A percentile compares a stretch with the other conserved stretches of the same genome.
These are phyloP conservation scores for Drosophila acutilabella DNA, from an alignment of 2,888 invertebrate genomes.

Conservation along the genomic window DNA sequence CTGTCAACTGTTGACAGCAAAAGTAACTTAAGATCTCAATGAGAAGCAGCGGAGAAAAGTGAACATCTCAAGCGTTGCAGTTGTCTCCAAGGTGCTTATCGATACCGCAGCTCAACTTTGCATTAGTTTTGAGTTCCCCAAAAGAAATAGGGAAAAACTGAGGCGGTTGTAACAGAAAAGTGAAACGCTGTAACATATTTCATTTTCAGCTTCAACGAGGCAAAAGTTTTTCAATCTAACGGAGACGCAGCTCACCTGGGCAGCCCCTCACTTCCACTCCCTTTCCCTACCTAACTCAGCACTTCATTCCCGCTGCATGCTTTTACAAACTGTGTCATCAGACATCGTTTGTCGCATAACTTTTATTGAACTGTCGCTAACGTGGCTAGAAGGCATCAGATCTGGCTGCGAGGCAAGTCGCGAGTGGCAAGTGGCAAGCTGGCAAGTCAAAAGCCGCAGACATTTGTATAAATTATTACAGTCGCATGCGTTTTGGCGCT, in stretches of 20 bases:
- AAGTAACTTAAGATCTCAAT: conserved; percentile 56
- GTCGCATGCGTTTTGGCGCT: conserved; percentile 52
- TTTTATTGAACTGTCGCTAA: conserved; percentile 77
- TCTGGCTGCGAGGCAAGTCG: neutral
- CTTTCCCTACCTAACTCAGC: neutral
- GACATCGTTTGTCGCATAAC: conserved; percentile 66
- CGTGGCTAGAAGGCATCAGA: conserved; percentile 14
- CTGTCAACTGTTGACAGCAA: conserved; percentile 55
- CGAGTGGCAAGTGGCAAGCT: conserved; percentile 59
- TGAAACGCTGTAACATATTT: conserved; percentile 67
- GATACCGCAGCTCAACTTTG: conserved; percentile 43
- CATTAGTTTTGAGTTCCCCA: conserved; percentile 15
- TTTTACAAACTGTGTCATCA: conserved; percentile 73
- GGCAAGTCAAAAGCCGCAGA: conserved; percentile 77
- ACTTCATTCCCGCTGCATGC: neutral
- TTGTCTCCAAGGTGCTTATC: conserved; percentile 63
- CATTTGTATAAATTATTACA: conserved; percentile 77
- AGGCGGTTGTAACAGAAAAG: conserved; percentile 12
- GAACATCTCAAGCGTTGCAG: conserved; percentile 46
- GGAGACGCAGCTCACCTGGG: conserved; percentile 47
- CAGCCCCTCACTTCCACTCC: conserved; percentile 2
- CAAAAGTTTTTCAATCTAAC: conserved; percentile 76
- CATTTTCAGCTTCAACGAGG: conserved; percentile 74
- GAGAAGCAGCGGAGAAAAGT: conserved; percentile 26
- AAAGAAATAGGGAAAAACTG: neutral